Evolutionary conservation across 2,888 invertebrate species (phyloP).

Genomic region (Periphyllus acericola): DNA sequence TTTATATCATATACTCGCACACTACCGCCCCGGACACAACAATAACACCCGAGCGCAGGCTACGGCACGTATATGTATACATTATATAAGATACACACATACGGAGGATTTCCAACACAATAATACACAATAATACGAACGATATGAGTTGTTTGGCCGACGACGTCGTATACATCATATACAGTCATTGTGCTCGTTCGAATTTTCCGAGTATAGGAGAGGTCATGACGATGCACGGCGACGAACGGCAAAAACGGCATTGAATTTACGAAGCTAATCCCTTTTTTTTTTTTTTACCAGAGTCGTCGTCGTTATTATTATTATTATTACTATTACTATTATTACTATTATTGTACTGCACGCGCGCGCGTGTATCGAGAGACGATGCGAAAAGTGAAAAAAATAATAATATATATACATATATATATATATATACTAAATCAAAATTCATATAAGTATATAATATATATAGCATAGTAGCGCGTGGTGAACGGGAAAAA

Average conservation of each 20-base stretch:
- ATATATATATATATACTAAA: not conserved
- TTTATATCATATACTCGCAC: not conserved
- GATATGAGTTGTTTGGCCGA: conserved; percentile 27
- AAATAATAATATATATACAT: not conserved
- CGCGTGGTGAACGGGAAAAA: not conserved
- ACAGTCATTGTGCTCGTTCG: conserved; percentile 13
- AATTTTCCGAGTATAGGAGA: conserved; percentile 14
- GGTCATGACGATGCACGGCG: not conserved
- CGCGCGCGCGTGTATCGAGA: conserved; percentile 34
- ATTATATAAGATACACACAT: not conserved
- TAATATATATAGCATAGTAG: conserved; percentile 1
- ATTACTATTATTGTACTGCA: not conserved
- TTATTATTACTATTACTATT: conserved; percentile 33
- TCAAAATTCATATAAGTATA: not conserved
- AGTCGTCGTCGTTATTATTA: conserved; percentile 27
- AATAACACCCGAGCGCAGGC: conserved; percentile 30
- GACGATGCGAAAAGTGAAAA: conserved; percentile 54
- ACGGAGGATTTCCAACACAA: conserved; percentile 31
- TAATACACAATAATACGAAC: conserved; percentile 44
- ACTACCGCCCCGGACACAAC: not conserved
- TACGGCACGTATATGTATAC: not conserved
- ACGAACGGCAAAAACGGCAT: conserved; percentile 29
- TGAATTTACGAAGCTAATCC: conserved; percentile 54
- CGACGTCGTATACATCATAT: not conserved
- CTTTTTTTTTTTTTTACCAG: not conserved